Conservation (phyloP, 1,140 invertebrate genomes). For the Asbolus verrucosus region DNA sequence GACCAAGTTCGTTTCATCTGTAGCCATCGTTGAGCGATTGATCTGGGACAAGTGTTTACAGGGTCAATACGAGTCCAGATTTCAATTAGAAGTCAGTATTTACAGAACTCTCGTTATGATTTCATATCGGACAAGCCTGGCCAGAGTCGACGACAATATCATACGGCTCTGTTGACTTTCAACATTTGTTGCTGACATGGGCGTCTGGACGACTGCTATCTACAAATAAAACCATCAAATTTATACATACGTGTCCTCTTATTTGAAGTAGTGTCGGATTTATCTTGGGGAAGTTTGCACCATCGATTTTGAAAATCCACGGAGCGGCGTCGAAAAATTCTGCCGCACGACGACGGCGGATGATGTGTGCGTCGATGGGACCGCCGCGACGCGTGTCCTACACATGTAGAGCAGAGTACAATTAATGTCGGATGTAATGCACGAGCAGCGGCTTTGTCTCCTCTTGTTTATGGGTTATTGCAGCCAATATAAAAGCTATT, state of each 20-base stretch:
- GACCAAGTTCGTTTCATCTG: conserved; percentile 50
- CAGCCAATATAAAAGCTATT: conserved; percentile 61
- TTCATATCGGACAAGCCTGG: conserved; percentile 60
- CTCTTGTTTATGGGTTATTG: conserved; percentile 63
- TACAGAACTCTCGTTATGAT: conserved; percentile 62
- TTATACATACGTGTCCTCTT: conserved; percentile 19
- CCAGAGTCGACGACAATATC: conserved; percentile 56
- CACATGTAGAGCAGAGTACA: conserved; percentile 62
- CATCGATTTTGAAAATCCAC: too few species aligned
- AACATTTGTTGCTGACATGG: conserved; percentile 53
- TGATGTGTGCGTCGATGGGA: conserved; percentile 33
- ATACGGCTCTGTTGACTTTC: conserved; percentile 54
- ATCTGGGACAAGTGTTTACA: conserved; percentile 60
- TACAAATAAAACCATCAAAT: conserved; percentile 29
- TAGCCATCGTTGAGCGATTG: conserved; percentile 55
- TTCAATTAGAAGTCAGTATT: conserved; percentile 62
- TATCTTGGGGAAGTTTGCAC: neutral
- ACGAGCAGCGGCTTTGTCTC: conserved; percentile 58
- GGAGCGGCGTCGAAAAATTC: too few species aligned
- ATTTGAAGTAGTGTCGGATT: neutral
- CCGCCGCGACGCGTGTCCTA: conserved; percentile 61
- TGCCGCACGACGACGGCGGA: conserved; percentile 9
- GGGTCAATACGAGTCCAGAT: conserved; percentile 61
- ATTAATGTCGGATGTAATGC: conserved; percentile 62
- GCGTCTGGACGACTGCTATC: conserved; percentile 39